Evolutionary conservation across 2,888 invertebrate species (phyloP).

Genomic region (Branchipolynoe longqiensis): DNA sequence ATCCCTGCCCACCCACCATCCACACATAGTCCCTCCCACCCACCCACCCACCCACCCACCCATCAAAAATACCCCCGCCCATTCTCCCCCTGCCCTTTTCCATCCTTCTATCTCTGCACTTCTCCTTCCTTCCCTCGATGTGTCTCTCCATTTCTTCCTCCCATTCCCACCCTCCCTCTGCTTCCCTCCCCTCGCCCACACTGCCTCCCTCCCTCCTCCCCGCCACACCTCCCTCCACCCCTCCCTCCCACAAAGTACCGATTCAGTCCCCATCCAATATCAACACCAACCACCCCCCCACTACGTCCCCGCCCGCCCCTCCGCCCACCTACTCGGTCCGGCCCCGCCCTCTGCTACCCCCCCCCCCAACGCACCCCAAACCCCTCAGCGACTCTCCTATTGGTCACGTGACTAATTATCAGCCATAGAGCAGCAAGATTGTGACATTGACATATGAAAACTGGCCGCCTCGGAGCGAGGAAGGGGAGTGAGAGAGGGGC

Average conservation of each 20-base stretch:
- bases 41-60: too few species aligned
- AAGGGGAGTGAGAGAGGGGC: too few species aligned
- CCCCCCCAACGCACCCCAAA: neutral
- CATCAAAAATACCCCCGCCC: neutral
- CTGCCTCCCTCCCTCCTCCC: neutral
- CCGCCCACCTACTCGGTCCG: neutral
- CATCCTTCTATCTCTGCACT: neutral
- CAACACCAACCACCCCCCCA: too few species aligned
- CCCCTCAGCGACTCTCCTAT: neutral
- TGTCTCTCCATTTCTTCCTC: neutral
- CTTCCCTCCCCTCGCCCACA: neutral
- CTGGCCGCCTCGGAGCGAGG: neutral
- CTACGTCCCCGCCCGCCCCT: neutral
- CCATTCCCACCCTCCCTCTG: neutral
- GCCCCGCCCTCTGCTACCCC: neutral
- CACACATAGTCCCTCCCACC: too few species aligned
- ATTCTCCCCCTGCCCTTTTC: neutral
- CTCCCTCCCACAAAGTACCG: neutral
- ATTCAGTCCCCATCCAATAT: neutral
- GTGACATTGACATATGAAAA: slow-evolving; percentile 54
- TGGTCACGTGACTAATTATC: slow-evolving; percentile 56
- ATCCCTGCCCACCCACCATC: too few species aligned
- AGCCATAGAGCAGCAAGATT: slow-evolving; percentile 40
- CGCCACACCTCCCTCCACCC: neutral
- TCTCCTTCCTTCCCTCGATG: neutral